Conservation (phyloP, 2,113 vertebrate species). For the Cranoglanis bouderius region DNA sequence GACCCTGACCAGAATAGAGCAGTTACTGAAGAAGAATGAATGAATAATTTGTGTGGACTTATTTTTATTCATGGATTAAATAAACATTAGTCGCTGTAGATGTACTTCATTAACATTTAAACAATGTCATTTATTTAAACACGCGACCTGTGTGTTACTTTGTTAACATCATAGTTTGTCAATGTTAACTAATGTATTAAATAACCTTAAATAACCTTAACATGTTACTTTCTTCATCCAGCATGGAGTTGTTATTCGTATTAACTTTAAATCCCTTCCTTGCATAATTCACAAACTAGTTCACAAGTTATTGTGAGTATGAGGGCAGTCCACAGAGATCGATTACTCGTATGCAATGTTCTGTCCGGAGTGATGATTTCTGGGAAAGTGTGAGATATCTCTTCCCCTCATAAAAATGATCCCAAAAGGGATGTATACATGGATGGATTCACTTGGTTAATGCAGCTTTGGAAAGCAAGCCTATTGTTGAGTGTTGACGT, state of each 20-base stretch:
- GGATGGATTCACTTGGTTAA: constrained; percentile 29
- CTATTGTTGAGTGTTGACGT: constrained; percentile 25
- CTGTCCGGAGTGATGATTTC: constrained; percentile 5
- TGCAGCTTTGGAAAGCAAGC: constrained; percentile 25
- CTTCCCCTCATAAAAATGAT: constrained; percentile 31
- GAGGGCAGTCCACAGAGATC: constrained; percentile 5
- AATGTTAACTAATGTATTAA: neutral
- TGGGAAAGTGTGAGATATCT: constrained; percentile 34
- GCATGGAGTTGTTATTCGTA: neutral
- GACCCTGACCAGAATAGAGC: neutral
- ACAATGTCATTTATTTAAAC: neutral
- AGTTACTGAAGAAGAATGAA: neutral
- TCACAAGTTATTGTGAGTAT: neutral
- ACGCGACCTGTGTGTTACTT: neutral
- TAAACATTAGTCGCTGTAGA: neutral
- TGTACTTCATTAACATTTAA: neutral
- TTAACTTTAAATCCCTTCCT: neutral
- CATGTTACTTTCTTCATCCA: neutral
- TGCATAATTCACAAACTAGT: neutral
- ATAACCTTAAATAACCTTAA: neutral
- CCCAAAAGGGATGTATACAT: neutral
- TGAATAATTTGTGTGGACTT: neutral
- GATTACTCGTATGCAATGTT: neutral
- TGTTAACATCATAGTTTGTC: neutral
- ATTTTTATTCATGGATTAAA: neutral